Base-by-base conservation (phyloP, 2,888 invertebrate genomes). In the Arge pagana region DNA sequence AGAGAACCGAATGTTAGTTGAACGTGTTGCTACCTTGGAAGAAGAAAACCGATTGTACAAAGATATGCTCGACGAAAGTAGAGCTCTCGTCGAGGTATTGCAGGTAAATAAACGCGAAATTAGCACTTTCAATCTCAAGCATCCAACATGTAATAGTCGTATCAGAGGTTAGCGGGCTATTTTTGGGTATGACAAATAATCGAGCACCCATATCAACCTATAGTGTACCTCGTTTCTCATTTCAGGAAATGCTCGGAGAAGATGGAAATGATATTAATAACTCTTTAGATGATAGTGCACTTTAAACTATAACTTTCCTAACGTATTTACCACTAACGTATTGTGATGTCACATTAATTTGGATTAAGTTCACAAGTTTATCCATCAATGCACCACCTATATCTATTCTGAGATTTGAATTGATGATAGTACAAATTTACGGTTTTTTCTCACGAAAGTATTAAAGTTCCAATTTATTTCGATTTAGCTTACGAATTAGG, bases 1-100 rank as follows among this genome's bases (percentile, higher is more conserved):
- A 51, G 90, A 91, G 74, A 90, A 89, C 77, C 82, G 83, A 59
- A 72, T 74, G 24, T 76, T 83, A 18, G 72, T 74, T 11, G 77
- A 80, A 65, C 77, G 78, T 8, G 77, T 82, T 53, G 77, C 79
- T 48, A 78, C 79, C 19, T 71, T 85, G 3, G 81, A 81, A 64
- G 86, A 89, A 70, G 85, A 90, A 67, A 86, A 86, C 66, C 77
- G 77, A 51, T 78, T 85, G 54, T 85, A 83, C 52, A 85, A 88
- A 68, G 82, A 85, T 67, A 87, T 90, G 85, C 71, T 90, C 24
- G 85, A 88, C 31, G 90, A 90, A 73, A 85, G 89, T 0, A 86
- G 84, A 65, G 80, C 83, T 68, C 80, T 91, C 57, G 86, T 90
- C 21, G 88, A 89, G 79, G 85, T 90, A 18, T 79, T 92, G 8